Evolutionary conservation across 1,140 invertebrate genomes (phyloP).

Genomic region (Orussus abietinus): DNA sequence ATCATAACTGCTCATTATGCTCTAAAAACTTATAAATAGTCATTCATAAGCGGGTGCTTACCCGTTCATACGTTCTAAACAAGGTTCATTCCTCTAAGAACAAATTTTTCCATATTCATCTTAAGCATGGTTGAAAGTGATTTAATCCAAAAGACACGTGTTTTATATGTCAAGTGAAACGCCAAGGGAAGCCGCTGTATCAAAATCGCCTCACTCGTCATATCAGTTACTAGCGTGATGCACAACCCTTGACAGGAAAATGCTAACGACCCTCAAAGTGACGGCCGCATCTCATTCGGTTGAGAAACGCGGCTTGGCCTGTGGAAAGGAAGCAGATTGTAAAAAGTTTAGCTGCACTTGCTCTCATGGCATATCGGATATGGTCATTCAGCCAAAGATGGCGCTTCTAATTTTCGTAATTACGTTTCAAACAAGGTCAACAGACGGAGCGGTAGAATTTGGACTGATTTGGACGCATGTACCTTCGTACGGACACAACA

Average conservation of each 20-base stretch:
- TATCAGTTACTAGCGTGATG: background rate
- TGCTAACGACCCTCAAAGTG: background rate
- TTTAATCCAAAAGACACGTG: too few species aligned
- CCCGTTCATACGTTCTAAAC: too few species aligned
- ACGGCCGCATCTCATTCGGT: background rate
- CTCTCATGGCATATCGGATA: slow-evolving; percentile 4
- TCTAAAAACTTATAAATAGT: too few species aligned
- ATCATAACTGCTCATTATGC: background rate
- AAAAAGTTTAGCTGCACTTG: too few species aligned
- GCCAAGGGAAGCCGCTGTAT: too few species aligned
- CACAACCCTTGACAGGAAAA: background rate
- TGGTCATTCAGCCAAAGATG: slow-evolving; percentile 12
- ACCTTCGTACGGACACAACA: background rate
- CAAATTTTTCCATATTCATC: too few species aligned
- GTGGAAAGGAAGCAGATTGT: background rate
- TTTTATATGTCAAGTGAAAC: too few species aligned
- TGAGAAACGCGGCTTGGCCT: background rate
- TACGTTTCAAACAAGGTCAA: slow-evolving; percentile 15
- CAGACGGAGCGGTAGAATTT: background rate
- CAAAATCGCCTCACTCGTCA: too few species aligned
- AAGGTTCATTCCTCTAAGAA: too few species aligned
- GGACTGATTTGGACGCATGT: background rate
- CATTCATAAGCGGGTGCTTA: background rate
- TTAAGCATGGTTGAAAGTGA: too few species aligned
- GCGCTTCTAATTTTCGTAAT: slow-evolving; percentile 17